Evolutionary conservation across 2,797 vertebrate genomes (phyloP).

Genomic region (Sorex maritimensis): DNA sequence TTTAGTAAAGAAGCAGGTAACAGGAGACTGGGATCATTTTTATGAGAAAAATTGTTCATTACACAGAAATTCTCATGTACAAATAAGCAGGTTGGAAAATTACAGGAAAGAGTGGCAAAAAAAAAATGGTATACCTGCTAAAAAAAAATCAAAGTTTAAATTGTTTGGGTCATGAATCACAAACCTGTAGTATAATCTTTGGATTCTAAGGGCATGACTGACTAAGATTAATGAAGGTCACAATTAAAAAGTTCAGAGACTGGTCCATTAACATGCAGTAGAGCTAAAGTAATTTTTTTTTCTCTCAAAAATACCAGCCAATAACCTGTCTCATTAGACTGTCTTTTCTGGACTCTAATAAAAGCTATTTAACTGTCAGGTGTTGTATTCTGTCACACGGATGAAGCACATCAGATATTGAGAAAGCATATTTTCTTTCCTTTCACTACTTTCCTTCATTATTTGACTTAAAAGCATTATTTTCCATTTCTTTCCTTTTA

Average conservation of each 20-base stretch:
- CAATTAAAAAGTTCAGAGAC: conserved; percentile 54
- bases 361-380: conserved; percentile 34
- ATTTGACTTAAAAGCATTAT: too few relatives aligned
- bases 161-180: conserved; percentile 39
- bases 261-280: conserved; percentile 40
- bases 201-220: background rate
- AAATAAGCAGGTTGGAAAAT: conserved; percentile 30
- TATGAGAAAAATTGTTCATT: conserved; percentile 32
- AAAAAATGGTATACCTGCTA: conserved; percentile 25
- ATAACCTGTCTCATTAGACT: conserved; percentile 22
- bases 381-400: conserved; percentile 10
- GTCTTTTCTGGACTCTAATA: conserved; percentile 31
- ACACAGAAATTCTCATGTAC: background rate
- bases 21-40: background rate
- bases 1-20: background rate
- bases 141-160: conserved; percentile 30
- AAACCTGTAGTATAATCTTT: conserved; percentile 34
- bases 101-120: background rate
- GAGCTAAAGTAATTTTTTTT: background rate
- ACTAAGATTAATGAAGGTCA: conserved; percentile 44
- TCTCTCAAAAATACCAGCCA: conserved; percentile 50
- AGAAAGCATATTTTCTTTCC: background rate
- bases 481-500: conserved; percentile 12
- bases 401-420: background rate
- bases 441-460: too few relatives aligned